Base-by-base conservation (phyloP, 2,797 vertebrate genomes). In the Thunnus albacares region DNA sequence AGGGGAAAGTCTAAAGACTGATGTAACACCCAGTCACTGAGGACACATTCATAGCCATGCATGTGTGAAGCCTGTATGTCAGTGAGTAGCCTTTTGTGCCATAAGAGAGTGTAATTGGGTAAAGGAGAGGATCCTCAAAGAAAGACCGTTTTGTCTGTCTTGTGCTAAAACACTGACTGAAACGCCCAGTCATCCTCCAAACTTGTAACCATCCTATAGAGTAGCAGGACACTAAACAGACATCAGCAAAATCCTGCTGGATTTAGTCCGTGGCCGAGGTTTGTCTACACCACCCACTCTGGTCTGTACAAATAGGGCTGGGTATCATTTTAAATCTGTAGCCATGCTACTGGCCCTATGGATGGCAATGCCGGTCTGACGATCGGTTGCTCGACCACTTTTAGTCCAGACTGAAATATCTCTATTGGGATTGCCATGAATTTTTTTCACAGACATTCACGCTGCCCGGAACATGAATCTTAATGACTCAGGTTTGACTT, bases 1-100 rank as follows among this genome's bases (percentile, higher is more conserved):
- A 79, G 78, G 87, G 89, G 87, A 87, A 89, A 91, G 83, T 91
- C 84, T 91, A 47, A 69, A 64, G 74, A 79, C 90, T 90, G 90
- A 92, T 86, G 89, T 72, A 83, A 92, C 74, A 77, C 70, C 59
- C 74, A 74, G 83, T 81, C 82, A 89, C 76, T 38, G 77, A 87
- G 85, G 79, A 83, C 83, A 85, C 76, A 86, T 73, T 87, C 85
- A 84, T 52, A 79, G 67, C 43, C 47, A n/a, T 12, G 45, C 51
- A 61, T 84, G 78, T 70, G 82, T 81, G 73, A 80, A 71, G 75
- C 71, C 33, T 45, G 15, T 41, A 26, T 67, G 82, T 81, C 68
- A 83, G 51, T 20, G 65, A 82, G 66, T 3, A 41, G 76, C 35
- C 77, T 41, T 89, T 84, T 86, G 87, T 86, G 63, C 38, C 64